Conservation (phyloP, 2,888 invertebrate species). For the Allolobophora icterica region DNA sequence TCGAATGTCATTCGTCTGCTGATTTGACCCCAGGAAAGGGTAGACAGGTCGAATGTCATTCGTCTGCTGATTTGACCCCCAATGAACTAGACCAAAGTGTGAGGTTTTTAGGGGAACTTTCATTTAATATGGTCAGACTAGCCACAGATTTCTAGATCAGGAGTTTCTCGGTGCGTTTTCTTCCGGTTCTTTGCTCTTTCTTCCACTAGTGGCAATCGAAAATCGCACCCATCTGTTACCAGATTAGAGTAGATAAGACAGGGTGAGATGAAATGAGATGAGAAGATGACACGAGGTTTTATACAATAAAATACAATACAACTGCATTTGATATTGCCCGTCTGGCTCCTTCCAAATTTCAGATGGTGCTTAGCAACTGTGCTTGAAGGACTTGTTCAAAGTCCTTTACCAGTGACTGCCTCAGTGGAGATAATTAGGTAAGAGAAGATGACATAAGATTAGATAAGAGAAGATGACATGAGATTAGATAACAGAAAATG, state of each 20-base stretch:
- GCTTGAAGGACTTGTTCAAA: too few species aligned
- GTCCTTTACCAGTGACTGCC: too few species aligned
- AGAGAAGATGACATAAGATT: background rate
- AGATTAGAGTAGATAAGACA: background rate
- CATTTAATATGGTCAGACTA: background rate
- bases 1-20: background rate
- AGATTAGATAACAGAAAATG: too few species aligned
- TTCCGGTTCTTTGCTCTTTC: background rate
- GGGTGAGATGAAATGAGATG: background rate
- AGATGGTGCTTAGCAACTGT: too few species aligned
- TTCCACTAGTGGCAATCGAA: background rate
- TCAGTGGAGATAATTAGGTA: background rate
- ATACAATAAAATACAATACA: too few species aligned
- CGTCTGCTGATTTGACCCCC: background rate
- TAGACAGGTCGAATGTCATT: background rate
- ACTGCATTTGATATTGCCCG: too few species aligned
- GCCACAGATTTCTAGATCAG: background rate
- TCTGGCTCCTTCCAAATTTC: too few species aligned
- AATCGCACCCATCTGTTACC: too few species aligned
- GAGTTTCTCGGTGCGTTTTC: background rate
- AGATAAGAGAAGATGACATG: background rate
- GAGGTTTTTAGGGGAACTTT: background rate
- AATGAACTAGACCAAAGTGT: background rate
- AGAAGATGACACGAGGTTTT: too few species aligned
- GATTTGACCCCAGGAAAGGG: background rate